Base-by-base conservation (phyloP, 30 jellyfish, hydroid and myxozoan species). In the Mastigias papua region DNA sequence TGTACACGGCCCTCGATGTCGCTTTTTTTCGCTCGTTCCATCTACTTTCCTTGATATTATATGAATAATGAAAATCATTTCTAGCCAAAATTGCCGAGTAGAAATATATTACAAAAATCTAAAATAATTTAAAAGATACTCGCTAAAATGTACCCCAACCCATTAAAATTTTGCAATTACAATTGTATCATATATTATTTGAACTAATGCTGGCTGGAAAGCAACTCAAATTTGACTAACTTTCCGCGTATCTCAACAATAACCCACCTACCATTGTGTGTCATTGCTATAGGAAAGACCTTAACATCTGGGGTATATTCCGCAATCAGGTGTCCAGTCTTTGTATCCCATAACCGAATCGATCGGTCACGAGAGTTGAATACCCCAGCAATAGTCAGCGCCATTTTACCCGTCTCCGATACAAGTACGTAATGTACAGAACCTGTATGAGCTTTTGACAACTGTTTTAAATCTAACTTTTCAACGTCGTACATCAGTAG, bases 221-320 rank as follows among this genome's bases (percentile, higher is more conserved):
- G 27, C 21, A 87, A 64, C 35, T 87, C 90, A 23, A 87, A 75
- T 27, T 57, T 64, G 22, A 87, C 85, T 57, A 87, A 34, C 83
- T 78, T 76, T 26, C 87, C 90, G n/a, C 80, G 96, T 26, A 87
- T 76, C 80, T 87, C 90, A n/a, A 87, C 46, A 30, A 77, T 73
- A 33, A 78, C 49, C 37, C 16, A 68, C 4, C 72, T 26, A 10
- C 71, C 69, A 48, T 87, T 68, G n/a, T 35, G 49, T 5, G 90
- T 66, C 21, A 80, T 69, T 11, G 42, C 48, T 8, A 87, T 46
- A 16, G 96, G 70, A 23, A 75, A 60, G 42, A 87, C 77, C 63
- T 87, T 87, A 35, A 87, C 96, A 76, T 87, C 96, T 0, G 96
- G 90, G 2, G 96, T 87, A 69, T 29, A 87, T 51, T 87, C 96